Base-by-base conservation (phyloP, 2,888 invertebrate genomes). In the Acanthoscelides obtectus region DNA sequence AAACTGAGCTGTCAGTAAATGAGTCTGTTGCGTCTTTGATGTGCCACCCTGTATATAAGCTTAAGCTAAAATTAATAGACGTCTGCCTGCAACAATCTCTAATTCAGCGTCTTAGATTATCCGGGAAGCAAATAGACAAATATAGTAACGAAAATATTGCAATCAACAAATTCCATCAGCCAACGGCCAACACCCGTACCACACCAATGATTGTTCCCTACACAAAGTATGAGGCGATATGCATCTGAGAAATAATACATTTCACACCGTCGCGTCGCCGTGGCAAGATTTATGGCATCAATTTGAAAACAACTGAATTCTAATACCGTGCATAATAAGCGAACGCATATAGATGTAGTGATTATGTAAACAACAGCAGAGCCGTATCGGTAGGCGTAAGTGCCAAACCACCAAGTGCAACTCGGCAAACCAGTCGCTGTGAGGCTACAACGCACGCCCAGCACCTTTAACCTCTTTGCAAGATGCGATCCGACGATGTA, bases 401-500 rank as follows among this genome's bases (percentile, higher is more conserved):
- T 22, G 25, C n/a, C 5, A 12, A 21, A 20, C 1, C 6, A 20
- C 21, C 2, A 17, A 17, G 5, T 6, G 19, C 64, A 20, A 45
- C n/a, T n/a, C 17, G 12, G 45, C 45, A 45, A 45, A 45, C 3
- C 8, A 25, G 3, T 25, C 25, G 3, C 25, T 25, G 45, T 17
- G 45, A 71, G 64, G 20, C 67, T 21, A 19, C 22, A 27, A 69
- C 70, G 71, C 77, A 76, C 76, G 76, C 79, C 79, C 77, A 72
- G 74, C 76, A 79, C 79, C 78, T 79, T 77, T 79, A 76, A 79
- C 79, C 78, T 77, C 73, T 70, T 71, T 73, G 65, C 70, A 72
- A 80, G 81, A 81, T 80, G 77, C 76, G 78, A 81, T 81, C 80
- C 80, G 67, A 77, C 45, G 78, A 82, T 81, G 78, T 80, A 81